These are phyloP conservation scores for Bombus difficillimus DNA, from an alignment of 1,140 invertebrate species.

Conservation along the genomic window DNA sequence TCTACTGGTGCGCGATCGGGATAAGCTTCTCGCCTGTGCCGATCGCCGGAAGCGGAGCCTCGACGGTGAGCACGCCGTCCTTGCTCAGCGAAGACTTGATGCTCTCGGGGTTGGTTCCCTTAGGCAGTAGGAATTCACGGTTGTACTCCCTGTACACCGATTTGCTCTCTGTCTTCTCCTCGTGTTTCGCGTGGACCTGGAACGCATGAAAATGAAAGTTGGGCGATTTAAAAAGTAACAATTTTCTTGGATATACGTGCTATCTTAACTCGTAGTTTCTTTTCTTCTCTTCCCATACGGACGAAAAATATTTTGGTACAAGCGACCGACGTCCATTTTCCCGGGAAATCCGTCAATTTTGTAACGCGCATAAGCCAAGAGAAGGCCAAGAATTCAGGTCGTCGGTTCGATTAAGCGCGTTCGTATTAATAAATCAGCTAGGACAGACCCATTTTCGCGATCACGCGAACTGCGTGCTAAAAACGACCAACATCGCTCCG, in stretches of 20 bases:
- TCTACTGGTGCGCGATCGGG: constrained; percentile 89
- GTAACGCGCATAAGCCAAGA: too few species aligned
- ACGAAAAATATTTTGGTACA: background rate
- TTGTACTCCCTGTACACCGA: constrained; percentile 98
- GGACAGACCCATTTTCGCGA: constrained; percentile 26
- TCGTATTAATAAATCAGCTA: constrained; percentile 50
- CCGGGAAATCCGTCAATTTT: constrained; percentile 24
- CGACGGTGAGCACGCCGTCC: constrained; percentile 96
- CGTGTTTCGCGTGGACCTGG: constrained; percentile 97
- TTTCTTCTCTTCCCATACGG: too few species aligned
- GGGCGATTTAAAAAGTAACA: background rate
- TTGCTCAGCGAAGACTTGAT: constrained; percentile 95
- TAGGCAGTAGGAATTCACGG: constrained; percentile 96
- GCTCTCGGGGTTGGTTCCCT: constrained; percentile 95
- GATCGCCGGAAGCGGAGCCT: constrained; percentile 93
- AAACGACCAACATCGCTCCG: background rate
- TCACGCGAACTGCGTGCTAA: constrained; percentile 28
- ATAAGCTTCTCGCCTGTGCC: constrained; percentile 89
- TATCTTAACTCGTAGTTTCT: fast-evolving
- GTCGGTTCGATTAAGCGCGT: constrained; percentile 34
- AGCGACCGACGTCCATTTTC: background rate
- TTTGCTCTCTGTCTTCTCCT: constrained; percentile 96
- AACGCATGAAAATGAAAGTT: constrained; percentile 73
- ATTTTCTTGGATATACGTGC: fast-evolving
- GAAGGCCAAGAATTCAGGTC: constrained; percentile 30